Evolutionary conservation across 2,113 vertebrate genomes (phyloP).

Genomic region (Tor tambroides): DNA sequence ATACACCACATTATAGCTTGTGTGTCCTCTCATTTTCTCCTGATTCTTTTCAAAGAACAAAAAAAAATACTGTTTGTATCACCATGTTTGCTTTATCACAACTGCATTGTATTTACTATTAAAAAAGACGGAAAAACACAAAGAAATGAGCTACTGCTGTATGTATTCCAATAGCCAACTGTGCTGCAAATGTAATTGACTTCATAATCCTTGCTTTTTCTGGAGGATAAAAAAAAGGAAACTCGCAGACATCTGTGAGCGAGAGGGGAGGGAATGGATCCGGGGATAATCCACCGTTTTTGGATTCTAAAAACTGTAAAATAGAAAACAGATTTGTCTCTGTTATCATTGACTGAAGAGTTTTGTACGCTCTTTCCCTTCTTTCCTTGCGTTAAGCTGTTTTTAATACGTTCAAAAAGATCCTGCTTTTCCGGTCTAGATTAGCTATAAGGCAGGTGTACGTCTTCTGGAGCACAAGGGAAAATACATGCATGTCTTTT

Average conservation of each 20-base stretch:
- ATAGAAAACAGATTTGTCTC: slow-evolving; percentile 87
- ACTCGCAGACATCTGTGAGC: slow-evolving; percentile 80
- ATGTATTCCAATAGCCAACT: slow-evolving; percentile 93
- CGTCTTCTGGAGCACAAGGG: slow-evolving; percentile 81
- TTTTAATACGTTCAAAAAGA: slow-evolving; percentile 91
- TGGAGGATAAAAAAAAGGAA: slow-evolving; percentile 72
- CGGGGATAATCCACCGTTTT: slow-evolving; percentile 78
- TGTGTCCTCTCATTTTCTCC: slow-evolving; percentile 74
- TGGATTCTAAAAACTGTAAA: slow-evolving; percentile 88
- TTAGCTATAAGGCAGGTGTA: slow-evolving; percentile 78
- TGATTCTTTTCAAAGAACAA: slow-evolving; percentile 65
- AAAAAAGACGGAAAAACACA: slow-evolving; percentile 76
- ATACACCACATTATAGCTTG: slow-evolving; percentile 87
- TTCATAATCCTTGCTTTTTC: slow-evolving; percentile 88
- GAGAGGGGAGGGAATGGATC: slow-evolving; percentile 46
- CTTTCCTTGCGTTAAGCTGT: slow-evolving; percentile 73
- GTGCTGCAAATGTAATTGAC: slow-evolving; percentile 93
- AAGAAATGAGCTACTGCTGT: slow-evolving; percentile 82
- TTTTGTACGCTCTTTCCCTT: slow-evolving; percentile 79
- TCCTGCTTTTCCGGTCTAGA: slow-evolving; percentile 80
- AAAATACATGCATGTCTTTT: slow-evolving; percentile 85
- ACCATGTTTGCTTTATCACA: slow-evolving; percentile 91
- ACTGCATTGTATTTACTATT: slow-evolving; percentile 95
- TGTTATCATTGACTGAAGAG: slow-evolving; percentile 85
- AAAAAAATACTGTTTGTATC: slow-evolving; percentile 73